Percentiles rank a stretch among this genome's conserved stretches.
These are phyloP conservation scores for Brachymystax lenok DNA, from an alignment of 2,797 vertebrate species.

Conservation along the genomic window DNA sequence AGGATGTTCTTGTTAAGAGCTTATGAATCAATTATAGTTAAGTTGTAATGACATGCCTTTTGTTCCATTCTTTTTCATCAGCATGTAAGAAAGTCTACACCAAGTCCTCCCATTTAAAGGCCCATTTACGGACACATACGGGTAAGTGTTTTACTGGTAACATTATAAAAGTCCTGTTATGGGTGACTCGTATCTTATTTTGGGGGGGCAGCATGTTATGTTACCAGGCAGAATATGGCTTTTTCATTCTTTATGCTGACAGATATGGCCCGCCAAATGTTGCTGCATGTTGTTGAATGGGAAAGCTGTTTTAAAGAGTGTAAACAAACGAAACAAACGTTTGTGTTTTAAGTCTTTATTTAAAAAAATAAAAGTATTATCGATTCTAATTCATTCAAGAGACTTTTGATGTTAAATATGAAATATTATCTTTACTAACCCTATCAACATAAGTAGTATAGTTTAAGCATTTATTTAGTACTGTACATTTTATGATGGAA, in stretches of 20 bases:
- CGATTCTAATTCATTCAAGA: neutral
- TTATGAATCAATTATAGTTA: neutral
- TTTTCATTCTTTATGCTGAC: conserved; percentile 56
- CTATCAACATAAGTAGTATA: neutral
- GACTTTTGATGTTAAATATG: neutral
- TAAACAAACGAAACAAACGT: conserved; percentile 4
- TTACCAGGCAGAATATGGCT: conserved; percentile 67
- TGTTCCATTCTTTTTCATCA: conserved; percentile 62
- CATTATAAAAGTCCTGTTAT: conserved; percentile 10
- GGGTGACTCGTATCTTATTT: conserved; percentile 47
- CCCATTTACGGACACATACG: conserved; percentile 95
- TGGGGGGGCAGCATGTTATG: conserved; percentile 38
- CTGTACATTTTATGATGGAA: neutral
- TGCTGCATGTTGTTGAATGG: conserved; percentile 57
- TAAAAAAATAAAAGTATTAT: neutral
- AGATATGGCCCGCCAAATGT: conserved; percentile 50
- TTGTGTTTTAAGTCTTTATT: neutral
- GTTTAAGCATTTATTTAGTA: neutral
- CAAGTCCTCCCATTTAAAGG: conserved; percentile 97
- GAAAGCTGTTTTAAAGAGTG: conserved; percentile 44
- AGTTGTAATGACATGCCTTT: neutral
- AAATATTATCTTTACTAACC: neutral
- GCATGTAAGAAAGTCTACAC: conserved; percentile 98
- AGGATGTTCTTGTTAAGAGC: neutral
- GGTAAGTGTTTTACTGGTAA: conserved; percentile 78